Percentiles rank a stretch among this genome's conserved stretches.
phyloP scores from a whole-genome alignment of 1,140 invertebrate genomes.

The Neoseiulus cucumeris region DNA sequence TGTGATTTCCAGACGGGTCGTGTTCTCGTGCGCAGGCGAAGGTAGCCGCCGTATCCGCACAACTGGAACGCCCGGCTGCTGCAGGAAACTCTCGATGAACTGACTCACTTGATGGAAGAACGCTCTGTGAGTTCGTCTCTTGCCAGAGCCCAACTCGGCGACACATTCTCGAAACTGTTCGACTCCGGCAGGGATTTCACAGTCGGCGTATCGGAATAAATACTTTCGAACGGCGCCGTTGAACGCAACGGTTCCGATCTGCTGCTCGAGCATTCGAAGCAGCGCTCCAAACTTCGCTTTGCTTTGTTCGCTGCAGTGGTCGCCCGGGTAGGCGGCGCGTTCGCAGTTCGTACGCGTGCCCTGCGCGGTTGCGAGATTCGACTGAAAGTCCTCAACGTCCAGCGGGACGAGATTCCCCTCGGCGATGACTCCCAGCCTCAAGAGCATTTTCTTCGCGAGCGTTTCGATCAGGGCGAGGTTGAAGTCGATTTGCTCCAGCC shows the following conservation, averaged over 20 bases:
- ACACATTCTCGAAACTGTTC: constrained; percentile 6
- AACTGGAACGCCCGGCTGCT: constrained; percentile 4
- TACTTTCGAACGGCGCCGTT: background rate
- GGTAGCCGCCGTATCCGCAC: background rate
- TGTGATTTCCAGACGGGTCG: background rate
- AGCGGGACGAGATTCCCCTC: constrained; percentile 1
- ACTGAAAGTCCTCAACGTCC: constrained; percentile 1
- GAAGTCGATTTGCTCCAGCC: background rate
- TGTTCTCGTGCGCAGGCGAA: background rate
- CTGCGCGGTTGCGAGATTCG: background rate
- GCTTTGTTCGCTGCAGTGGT: background rate
- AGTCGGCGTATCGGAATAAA: constrained; percentile 1
- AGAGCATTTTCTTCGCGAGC: background rate
- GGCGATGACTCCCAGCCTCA: background rate
- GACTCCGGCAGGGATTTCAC: background rate
- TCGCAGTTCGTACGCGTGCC: background rate
- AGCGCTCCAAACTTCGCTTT: constrained; percentile 5
- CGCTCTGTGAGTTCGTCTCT: background rate
- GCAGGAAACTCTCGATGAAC: background rate
- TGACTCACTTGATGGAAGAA: constrained; percentile 7
- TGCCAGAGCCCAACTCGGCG: background rate
- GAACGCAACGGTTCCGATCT: constrained; percentile 2
- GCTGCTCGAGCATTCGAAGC: constrained; percentile 7
- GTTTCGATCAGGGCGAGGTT: background rate
- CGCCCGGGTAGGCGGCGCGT: background rate